Percentiles rank a stretch among this genome's conserved stretches.
These are phyloP conservation scores for Cochlearius cochlearius DNA, from an alignment of 2,113 vertebrate species.

Conservation along the genomic window DNA sequence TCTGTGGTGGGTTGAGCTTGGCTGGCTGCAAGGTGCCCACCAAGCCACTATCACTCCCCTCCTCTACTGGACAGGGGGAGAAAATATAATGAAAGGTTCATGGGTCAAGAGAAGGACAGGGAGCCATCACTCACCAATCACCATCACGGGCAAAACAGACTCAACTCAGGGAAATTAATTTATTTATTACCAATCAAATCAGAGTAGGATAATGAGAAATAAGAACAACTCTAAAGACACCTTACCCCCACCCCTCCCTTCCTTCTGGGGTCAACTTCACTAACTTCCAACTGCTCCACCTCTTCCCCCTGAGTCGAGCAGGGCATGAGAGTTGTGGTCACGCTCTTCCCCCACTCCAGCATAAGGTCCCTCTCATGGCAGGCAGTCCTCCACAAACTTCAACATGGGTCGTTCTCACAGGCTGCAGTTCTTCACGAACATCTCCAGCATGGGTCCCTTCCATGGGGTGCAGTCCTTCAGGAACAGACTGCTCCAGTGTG, in stretches of 20 bases:
- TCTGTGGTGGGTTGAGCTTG: background rate
- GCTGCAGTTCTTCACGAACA: background rate
- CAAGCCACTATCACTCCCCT: background rate
- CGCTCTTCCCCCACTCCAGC: background rate
- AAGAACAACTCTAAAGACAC: background rate
- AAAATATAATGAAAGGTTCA: background rate
- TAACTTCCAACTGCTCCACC: background rate
- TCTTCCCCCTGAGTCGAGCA: accelerated
- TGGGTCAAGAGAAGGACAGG: background rate
- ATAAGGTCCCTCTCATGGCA: accelerated
- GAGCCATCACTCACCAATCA: background rate
- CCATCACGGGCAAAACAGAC: background rate
- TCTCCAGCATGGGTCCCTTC: accelerated
- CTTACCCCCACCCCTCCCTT: background rate
- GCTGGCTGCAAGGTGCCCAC: background rate
- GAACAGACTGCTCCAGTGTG: background rate
- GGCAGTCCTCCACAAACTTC: background rate
- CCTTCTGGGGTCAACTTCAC: background rate
- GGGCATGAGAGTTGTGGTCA: accelerated
- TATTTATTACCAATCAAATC: background rate
- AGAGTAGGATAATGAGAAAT: background rate
- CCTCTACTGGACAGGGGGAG: background rate
- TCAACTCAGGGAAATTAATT: background rate
- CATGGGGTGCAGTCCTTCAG: background rate
- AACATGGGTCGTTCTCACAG: accelerated